Evolutionary conservation across 1,140 invertebrate species (phyloP).

Genomic region (Phthorimaea operculella): DNA sequence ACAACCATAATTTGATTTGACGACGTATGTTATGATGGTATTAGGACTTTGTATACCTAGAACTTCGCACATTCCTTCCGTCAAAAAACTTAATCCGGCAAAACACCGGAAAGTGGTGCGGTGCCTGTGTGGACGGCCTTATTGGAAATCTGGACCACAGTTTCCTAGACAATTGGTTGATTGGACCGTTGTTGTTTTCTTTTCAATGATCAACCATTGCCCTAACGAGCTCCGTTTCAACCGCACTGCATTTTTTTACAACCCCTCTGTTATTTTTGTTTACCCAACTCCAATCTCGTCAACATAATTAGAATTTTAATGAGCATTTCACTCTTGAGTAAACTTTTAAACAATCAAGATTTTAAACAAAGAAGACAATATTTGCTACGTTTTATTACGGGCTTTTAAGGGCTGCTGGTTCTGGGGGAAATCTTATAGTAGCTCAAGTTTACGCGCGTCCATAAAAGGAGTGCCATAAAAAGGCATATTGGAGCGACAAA

Average conservation of each 20-base stretch:
- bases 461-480: constrained; percentile 22
- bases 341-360: constrained; percentile 20
- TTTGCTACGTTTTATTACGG: background rate
- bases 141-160: constrained; percentile 6
- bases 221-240: constrained; percentile 29
- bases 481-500: constrained; percentile 23
- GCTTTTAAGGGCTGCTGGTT: constrained; percentile 1
- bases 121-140: too few relatives aligned
- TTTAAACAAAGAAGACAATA: constrained; percentile 2
- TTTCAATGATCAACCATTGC: constrained; percentile 32
- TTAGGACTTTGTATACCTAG: too few relatives aligned
- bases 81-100: too few relatives aligned
- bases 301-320: constrained; percentile 28
- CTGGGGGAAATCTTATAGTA: constrained; percentile 6
- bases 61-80: too few relatives aligned
- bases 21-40: too few relatives aligned
- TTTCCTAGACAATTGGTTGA: constrained; percentile 31
- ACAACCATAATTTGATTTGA: too few relatives aligned
- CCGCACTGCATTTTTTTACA: constrained; percentile 16
- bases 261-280: constrained; percentile 17
- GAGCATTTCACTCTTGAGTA: constrained; percentile 20
- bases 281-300: constrained; percentile 19
- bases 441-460: constrained; percentile 16
- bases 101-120: too few relatives aligned
- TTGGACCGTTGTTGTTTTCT: constrained; percentile 29